Percentiles rank a stretch among this genome's conserved stretches.
Evolutionary conservation across 2,113 vertebrate species (phyloP).

Genomic region (Pluvialis apricaria): DNA sequence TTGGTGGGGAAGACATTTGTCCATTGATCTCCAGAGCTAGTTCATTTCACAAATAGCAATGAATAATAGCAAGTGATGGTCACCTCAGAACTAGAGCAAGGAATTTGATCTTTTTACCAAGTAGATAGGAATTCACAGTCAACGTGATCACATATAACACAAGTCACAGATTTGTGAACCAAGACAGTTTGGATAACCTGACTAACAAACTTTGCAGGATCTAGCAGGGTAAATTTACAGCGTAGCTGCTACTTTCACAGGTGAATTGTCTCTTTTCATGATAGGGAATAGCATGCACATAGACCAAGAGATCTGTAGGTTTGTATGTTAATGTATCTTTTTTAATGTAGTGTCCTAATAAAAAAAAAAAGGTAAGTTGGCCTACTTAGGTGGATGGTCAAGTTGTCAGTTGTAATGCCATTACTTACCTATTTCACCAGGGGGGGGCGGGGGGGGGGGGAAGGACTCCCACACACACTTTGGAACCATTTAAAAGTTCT

Average conservation of each 20-base stretch:
- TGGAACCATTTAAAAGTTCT: background rate
- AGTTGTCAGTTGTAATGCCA: background rate
- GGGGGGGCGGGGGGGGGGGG: fast-evolving
- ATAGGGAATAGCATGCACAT: background rate
- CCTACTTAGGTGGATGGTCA: background rate
- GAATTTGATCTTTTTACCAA: background rate
- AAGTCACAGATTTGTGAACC: background rate
- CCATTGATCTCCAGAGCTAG: background rate
- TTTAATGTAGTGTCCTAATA: background rate
- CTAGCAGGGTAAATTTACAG: background rate
- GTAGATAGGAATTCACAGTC: background rate
- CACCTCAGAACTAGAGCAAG: background rate
- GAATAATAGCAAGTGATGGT: background rate
- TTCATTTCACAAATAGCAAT: background rate
- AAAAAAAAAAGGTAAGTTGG: background rate
- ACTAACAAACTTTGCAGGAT: background rate
- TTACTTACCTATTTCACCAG: background rate
- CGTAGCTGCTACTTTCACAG: background rate
- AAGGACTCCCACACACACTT: background rate
- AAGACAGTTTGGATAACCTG: background rate
- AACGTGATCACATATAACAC: background rate
- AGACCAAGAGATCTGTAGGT: background rate
- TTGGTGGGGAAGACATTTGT: background rate
- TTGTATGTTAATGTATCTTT: background rate
- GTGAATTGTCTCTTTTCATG: background rate